phyloP scores from a whole-genome alignment of 2,797 vertebrate genomes.

The Staurois parvus region DNA sequence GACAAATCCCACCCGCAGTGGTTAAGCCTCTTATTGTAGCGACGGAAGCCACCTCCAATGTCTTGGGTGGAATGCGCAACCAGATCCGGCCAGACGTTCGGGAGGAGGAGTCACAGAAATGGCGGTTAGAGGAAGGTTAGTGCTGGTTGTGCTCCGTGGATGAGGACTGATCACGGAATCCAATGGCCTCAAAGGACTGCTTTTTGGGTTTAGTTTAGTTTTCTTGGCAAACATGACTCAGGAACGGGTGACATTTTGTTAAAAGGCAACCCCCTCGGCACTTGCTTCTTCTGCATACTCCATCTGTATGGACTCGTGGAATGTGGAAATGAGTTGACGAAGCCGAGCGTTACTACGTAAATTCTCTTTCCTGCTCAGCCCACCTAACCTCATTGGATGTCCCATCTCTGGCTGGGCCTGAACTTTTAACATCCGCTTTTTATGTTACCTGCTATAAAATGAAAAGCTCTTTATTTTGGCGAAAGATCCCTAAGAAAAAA shows the following conservation, averaged over 20 bases:
- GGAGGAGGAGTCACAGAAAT: constrained; percentile 97
- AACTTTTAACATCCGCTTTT: not conserved
- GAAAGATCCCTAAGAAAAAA: constrained; percentile 53
- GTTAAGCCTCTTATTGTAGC: constrained; percentile 96
- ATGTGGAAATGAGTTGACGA: not conserved
- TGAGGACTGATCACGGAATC: constrained; percentile 23
- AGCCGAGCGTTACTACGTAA: not conserved
- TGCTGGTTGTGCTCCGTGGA: not conserved
- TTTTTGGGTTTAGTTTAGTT: constrained; percentile 30
- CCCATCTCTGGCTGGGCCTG: not conserved
- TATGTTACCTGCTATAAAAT: not conserved
- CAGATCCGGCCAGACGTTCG: constrained; percentile 96
- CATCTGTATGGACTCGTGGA: not conserved
- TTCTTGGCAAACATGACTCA: constrained; percentile 71
- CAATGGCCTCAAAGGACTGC: constrained; percentile 44
- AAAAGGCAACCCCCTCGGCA: not conserved
- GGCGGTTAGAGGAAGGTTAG: constrained; percentile 90
- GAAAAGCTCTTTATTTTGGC: constrained; percentile 61
- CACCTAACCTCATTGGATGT: not conserved
- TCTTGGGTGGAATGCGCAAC: constrained; percentile 97
- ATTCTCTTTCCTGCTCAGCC: not conserved
- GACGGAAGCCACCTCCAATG: constrained; percentile 96
- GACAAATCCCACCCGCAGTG: constrained; percentile 94
- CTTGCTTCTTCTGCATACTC: not conserved
- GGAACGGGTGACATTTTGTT: constrained; percentile 67